These are phyloP conservation scores for Smutsia temminckii DNA, from an alignment of 2,797 vertebrate species.

Conservation along the genomic window DNA sequence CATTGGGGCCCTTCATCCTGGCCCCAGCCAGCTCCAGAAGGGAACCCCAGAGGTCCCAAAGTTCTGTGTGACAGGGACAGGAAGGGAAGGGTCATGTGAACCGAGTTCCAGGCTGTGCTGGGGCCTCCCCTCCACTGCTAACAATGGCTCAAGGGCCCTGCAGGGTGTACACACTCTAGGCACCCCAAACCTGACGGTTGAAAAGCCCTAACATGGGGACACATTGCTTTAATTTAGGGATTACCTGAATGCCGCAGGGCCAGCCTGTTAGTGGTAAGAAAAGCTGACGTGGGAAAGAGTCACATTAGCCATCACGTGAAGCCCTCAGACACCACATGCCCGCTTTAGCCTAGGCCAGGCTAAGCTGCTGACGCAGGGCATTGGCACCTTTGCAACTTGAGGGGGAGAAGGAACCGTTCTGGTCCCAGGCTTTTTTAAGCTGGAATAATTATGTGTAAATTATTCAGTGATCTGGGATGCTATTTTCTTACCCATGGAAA, in stretches of 20 bases:
- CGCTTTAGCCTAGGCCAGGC: not conserved
- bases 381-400: not conserved
- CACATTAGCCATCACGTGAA: conserved; percentile 49
- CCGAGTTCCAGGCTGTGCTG: fast-evolving
- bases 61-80: no score
- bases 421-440: not conserved
- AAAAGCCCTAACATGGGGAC: conserved; percentile 77
- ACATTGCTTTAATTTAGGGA: conserved; percentile 80
- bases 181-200: conserved; percentile 76
- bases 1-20: not conserved
- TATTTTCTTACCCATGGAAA: conserved; percentile 62
- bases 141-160: not conserved
- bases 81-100: not conserved
- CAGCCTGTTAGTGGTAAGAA: conserved; percentile 80
- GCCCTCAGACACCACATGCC: fast-evolving
- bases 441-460: not conserved
- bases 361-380: conserved; percentile 15
- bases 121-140: not conserved
- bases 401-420: not conserved
- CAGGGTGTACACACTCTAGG: conserved; percentile 19
- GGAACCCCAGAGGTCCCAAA: not conserved
- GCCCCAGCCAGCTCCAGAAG: not conserved
- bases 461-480: not conserved
- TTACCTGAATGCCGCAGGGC: conserved; percentile 77
- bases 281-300: conserved; percentile 77